Percentiles rank a stretch among this genome's conserved stretches.
Evolutionary conservation across 1,140 invertebrate species (phyloP).

Genomic region (Drosophila watanabei): DNA sequence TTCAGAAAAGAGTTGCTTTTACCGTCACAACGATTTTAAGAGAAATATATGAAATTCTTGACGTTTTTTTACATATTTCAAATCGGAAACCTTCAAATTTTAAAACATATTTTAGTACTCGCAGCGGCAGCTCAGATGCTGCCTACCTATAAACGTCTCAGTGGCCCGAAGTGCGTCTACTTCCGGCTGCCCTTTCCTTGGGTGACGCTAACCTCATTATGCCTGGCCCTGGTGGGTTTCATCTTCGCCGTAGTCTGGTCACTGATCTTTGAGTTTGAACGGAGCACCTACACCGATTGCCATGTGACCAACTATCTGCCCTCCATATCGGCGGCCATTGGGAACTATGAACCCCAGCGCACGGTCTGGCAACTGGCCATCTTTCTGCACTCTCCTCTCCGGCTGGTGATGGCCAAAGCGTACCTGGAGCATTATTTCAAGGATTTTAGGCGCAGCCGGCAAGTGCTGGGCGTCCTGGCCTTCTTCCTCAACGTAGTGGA

Average conservation of each 20-base stretch:
- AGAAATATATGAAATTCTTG: too few species aligned
- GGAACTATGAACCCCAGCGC: slow-evolving; percentile 94
- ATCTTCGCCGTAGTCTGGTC: slow-evolving; percentile 91
- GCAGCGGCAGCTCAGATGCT: slow-evolving; percentile 53
- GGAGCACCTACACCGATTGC: slow-evolving; percentile 94
- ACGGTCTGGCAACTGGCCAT: slow-evolving; percentile 96
- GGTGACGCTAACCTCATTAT: slow-evolving; percentile 90
- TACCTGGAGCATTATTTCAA: slow-evolving; percentile 88
- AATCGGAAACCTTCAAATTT: neutral
- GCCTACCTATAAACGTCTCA: slow-evolving; percentile 71
- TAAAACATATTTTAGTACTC: neutral
- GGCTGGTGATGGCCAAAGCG: slow-evolving; percentile 91
- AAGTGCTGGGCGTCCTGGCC: slow-evolving; percentile 88
- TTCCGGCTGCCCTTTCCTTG: slow-evolving; percentile 85
- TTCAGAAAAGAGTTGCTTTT: neutral
- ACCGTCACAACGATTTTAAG: too few species aligned
- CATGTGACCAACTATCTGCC: slow-evolving; percentile 95
- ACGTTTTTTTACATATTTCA: neutral
- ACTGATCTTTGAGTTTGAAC: slow-evolving; percentile 92
- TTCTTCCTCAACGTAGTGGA: slow-evolving; percentile 93
- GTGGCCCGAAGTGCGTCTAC: slow-evolving; percentile 61
- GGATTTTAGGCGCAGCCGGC: slow-evolving; percentile 87
- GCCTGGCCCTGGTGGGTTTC: slow-evolving; percentile 90
- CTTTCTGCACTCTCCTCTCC: slow-evolving; percentile 90
- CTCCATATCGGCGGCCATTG: slow-evolving; percentile 97